A percentile compares a stretch with the other conserved stretches of the same genome.
These are phyloP conservation scores for Nomada flava DNA, from an alignment of 2,888 invertebrate genomes.

Conservation along the genomic window DNA sequence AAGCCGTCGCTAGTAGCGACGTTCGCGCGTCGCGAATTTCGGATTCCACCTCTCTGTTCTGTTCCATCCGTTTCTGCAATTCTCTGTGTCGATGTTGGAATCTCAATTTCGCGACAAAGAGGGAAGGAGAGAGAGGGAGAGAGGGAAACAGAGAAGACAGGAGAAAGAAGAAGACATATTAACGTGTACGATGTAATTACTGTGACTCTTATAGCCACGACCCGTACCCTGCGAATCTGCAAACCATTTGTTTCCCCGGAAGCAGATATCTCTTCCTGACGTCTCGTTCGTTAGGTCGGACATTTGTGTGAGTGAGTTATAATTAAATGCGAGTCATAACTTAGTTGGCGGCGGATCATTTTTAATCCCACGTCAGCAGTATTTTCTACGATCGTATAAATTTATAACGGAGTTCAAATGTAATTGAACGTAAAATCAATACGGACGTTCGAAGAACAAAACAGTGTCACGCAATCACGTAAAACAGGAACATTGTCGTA, in stretches of 20 bases:
- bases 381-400: not conserved
- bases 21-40: constrained; percentile 15
- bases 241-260: not conserved
- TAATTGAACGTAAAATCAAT: not conserved
- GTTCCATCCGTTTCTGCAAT: constrained; percentile 8
- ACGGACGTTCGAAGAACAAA: not conserved
- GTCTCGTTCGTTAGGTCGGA: not conserved
- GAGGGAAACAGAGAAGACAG: too few relatives aligned
- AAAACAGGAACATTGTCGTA: not conserved
- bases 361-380: not conserved
- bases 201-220: constrained; percentile 19
- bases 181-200: constrained; percentile 40
- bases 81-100: constrained; percentile 34
- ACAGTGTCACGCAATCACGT: too few relatives aligned
- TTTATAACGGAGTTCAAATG: not conserved
- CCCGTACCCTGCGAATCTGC: not conserved
- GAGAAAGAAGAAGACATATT: constrained; percentile 11
- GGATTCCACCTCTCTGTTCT: constrained; percentile 16
- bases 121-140: not conserved
- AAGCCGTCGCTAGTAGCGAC: not conserved
- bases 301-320: not conserved
- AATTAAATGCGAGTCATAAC: not conserved
- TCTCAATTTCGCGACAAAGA: constrained; percentile 15
- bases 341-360: too few relatives aligned
- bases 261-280: not conserved